These are phyloP conservation scores for Melipona beecheii DNA, from an alignment of 2,888 invertebrate genomes.

Conservation along the genomic window DNA sequence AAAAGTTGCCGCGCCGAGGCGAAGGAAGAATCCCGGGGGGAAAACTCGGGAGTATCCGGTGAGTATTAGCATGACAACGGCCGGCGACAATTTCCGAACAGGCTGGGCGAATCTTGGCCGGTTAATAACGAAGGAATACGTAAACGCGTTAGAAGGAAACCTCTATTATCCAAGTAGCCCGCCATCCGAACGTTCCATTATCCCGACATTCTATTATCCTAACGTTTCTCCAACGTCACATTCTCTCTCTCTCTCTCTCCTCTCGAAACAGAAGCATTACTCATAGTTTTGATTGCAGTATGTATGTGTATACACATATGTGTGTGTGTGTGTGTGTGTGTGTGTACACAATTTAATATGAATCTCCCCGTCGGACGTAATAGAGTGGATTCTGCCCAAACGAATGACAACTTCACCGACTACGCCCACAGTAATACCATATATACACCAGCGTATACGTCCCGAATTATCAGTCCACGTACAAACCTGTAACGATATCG, in stretches of 20 bases:
- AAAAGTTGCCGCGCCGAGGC: no score
- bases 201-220: slow-evolving; percentile 15
- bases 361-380: no score
- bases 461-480: neutral
- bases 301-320: neutral
- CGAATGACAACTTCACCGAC: neutral
- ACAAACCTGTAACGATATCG: neutral
- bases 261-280: slow-evolving; percentile 10
- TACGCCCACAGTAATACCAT: neutral
- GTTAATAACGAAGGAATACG: slow-evolving; percentile 12
- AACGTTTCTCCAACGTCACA: slow-evolving; percentile 6
- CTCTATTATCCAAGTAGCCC: slow-evolving; percentile 9
- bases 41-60: no score
- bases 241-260: neutral
- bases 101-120: neutral
- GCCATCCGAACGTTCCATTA: slow-evolving; percentile 7
- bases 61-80: slow-evolving; percentile 22
- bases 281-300: slow-evolving; percentile 12
- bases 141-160: neutral
- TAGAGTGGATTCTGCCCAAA: neutral
- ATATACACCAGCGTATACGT: neutral
- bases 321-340: no score
- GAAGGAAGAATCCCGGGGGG: no score
- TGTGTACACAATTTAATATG: neutral
- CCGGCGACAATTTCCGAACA: neutral